Evolutionary conservation across 2,797 vertebrate species (phyloP), one percentile per base, ranked within the genome.

Genomic region (Alfaro cultratus): DNA sequence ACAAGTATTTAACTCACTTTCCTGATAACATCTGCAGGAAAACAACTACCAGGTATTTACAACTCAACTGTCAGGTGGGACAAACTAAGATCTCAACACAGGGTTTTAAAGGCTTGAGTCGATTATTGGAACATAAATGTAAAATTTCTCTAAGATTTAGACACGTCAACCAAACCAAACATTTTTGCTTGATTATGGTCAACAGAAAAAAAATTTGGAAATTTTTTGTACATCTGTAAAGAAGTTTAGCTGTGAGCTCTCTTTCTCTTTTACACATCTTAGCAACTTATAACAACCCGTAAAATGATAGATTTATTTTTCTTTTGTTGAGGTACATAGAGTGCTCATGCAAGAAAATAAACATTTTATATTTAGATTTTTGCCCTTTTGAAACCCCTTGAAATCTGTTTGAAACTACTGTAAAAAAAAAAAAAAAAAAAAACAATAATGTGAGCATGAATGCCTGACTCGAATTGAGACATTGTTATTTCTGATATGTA

Each of bases 11-110:
- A 71, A 71, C 41, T 71, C 23, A 16, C 68, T 87, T 85, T 89
- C 73, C 78, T 85, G 55, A 41, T 29, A 31, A 78, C 74, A 85
- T 77, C 84, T 85, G 68, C 80, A 82, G 83, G 83, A 82, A 80
- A 83, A 83, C 81, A 86, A 78, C 86, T 83, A 82, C 89, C 83
- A 84, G 67, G 77, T 88, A 80, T 85, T 91, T 82, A 85, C 77
- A 83, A 68, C 82, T 82, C 49, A 80, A 70, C 84, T 78, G 79
- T 89, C 85, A 79, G 70, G 80, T 45, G 57, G 73, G 77, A 74
- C 74, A 72, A 60, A 86, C 72, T 36, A 78, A 82, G 73, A 81
- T 85, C 75, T 82, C 29, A 84, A 83, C 83, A 83, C 75, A 77
- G 83, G 75, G 80, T 90, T 94, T 91, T 77, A 86, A 82, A 62